phyloP scores from a whole-genome alignment of 2,113 vertebrate species.

The Muntiacus reevesi region DNA sequence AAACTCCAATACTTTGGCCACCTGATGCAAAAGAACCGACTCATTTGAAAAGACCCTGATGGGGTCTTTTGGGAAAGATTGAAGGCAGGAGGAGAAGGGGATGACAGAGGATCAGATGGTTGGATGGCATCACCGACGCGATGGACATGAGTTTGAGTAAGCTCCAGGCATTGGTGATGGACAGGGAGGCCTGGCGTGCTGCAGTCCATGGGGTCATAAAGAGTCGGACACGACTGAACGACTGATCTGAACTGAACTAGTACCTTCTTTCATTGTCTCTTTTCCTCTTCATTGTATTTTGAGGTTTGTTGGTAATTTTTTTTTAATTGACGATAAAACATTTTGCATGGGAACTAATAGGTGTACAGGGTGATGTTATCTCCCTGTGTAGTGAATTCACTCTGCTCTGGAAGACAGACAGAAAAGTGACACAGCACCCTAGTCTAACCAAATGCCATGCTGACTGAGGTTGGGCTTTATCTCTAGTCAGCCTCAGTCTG shows the following conservation, averaged over 20 bases:
- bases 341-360: background rate
- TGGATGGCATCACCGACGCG: fast-evolving
- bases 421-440: background rate
- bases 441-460: background rate
- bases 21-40: background rate
- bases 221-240: fast-evolving
- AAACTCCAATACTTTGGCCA: background rate
- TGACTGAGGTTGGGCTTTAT: background rate
- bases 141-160: background rate
- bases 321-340: background rate
- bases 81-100: background rate
- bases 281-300: background rate
- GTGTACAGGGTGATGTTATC: background rate
- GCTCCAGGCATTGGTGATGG: fast-evolving
- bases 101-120: background rate
- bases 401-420: background rate
- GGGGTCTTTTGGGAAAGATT: background rate
- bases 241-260: background rate
- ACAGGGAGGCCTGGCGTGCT: background rate
- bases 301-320: background rate
- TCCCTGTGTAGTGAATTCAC: background rate
- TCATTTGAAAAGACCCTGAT: background rate
- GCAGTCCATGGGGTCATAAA: background rate
- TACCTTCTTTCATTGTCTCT: background rate
- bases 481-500: background rate